phyloP scores from a whole-genome alignment of 1,140 invertebrate genomes.

The Oedothorax gibbosus region DNA sequence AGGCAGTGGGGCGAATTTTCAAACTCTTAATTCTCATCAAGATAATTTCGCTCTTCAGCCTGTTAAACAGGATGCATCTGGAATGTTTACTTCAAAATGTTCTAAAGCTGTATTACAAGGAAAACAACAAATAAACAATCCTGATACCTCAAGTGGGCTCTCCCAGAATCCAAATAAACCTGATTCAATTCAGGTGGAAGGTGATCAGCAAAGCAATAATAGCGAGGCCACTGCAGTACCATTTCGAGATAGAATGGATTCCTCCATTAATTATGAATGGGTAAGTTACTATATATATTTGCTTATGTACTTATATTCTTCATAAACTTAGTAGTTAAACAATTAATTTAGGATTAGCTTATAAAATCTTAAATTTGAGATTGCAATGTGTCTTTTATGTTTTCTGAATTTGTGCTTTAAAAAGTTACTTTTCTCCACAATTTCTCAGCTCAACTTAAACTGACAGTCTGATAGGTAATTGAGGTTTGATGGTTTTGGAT shows the following conservation, averaged over 20 bases:
- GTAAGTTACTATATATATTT: slow-evolving; percentile 62
- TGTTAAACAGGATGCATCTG: slow-evolving; percentile 41
- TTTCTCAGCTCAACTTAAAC: too few relatives aligned
- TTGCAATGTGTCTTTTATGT: too few relatives aligned
- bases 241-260: slow-evolving; percentile 43
- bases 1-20: slow-evolving; percentile 13
- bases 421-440: too few relatives aligned
- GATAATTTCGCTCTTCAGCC: slow-evolving; percentile 35
- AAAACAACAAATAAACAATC: slow-evolving; percentile 2
- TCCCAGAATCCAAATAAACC: not conserved
- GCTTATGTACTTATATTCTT: too few relatives aligned
- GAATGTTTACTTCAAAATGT: slow-evolving; percentile 35
- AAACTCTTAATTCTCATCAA: slow-evolving; percentile 35
- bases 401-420: too few relatives aligned
- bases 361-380: too few relatives aligned
- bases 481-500: too few relatives aligned
- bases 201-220: slow-evolving; percentile 21
- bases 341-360: too few relatives aligned
- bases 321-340: too few relatives aligned
- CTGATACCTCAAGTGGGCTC: slow-evolving; percentile 7
- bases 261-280: slow-evolving; percentile 69
- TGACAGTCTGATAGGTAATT: too few relatives aligned
- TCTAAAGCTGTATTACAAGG: slow-evolving; percentile 34
- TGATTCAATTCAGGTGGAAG: slow-evolving; percentile 17
- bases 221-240: slow-evolving; percentile 30